These are phyloP conservation scores for Turritopsis dohrnii DNA, from an alignment of 30 jellyfish, hydroid and myxozoan genomes.

Conservation along the genomic window DNA sequence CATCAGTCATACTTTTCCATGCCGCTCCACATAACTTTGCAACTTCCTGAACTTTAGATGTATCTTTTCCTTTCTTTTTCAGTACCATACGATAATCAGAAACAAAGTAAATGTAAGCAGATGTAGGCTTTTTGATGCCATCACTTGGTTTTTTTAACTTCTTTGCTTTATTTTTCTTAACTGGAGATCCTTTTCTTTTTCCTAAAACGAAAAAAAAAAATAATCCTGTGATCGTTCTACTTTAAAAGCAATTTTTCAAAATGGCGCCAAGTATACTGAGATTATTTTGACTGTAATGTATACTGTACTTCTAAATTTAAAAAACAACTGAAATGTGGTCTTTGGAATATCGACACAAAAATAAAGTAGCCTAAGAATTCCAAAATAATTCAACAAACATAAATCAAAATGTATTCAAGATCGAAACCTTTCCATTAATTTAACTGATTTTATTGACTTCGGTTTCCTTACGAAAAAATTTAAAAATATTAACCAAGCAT, in stretches of 20 bases:
- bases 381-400: neutral
- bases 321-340: neutral
- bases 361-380: neutral
- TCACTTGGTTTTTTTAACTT: slow-evolving; percentile 69
- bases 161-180: slow-evolving; percentile 17
- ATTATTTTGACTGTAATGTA: neutral
- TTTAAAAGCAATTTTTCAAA: neutral
- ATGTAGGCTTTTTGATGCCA: slow-evolving; percentile 92
- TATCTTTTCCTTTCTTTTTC: slow-evolving; percentile 63
- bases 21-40: slow-evolving; percentile 84
- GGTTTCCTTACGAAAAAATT: neutral
- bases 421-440: no score
- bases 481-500: neutral
- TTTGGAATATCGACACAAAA: neutral
- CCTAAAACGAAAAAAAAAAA: neutral
- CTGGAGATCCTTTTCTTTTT: slow-evolving; percentile 25
- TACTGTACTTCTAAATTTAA: neutral
- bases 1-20: slow-evolving; percentile 89
- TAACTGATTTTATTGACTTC: no score
- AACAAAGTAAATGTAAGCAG: slow-evolving; percentile 93
- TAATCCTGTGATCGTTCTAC: neutral
- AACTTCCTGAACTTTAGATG: slow-evolving; percentile 72
- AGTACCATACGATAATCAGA: slow-evolving; percentile 63
- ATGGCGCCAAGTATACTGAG: neutral
- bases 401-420: no score